These are phyloP conservation scores for Antheraea mylitta DNA, from an alignment of 1,140 invertebrate genomes.

Conservation along the genomic window DNA sequence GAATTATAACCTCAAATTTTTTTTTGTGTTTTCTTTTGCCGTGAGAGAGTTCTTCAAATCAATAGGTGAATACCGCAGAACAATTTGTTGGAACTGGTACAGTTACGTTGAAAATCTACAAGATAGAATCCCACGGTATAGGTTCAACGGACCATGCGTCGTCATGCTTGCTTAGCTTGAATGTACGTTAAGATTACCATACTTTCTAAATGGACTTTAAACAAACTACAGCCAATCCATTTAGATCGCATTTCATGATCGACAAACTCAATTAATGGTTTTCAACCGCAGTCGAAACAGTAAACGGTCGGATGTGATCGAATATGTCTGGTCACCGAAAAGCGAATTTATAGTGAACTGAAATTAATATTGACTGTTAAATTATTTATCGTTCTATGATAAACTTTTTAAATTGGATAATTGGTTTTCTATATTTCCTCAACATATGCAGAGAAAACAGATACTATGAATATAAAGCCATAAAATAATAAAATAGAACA, in stretches of 20 bases:
- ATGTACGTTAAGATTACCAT: constrained; percentile 41
- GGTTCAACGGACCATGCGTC: constrained; percentile 43
- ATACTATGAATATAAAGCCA: too few relatives aligned
- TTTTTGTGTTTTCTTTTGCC: too few relatives aligned
- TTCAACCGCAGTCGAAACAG: constrained; percentile 23
- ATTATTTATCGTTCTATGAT: too few relatives aligned
- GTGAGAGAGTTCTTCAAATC: background rate
- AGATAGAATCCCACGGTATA: constrained; percentile 52
- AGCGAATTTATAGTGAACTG: background rate
- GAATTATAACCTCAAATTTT: too few relatives aligned
- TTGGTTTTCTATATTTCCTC: too few relatives aligned
- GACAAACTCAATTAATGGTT: constrained; percentile 36
- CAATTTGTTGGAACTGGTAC: constrained; percentile 45
- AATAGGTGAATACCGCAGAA: constrained; percentile 27
- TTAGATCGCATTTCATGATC: constrained; percentile 33
- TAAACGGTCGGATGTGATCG: background rate
- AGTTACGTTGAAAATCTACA: constrained; percentile 53
- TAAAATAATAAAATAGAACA: too few relatives aligned
- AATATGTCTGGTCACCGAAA: background rate
- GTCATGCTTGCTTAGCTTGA: constrained; percentile 47
- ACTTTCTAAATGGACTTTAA: constrained; percentile 32
- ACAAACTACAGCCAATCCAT: constrained; percentile 28
- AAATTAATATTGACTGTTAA: background rate
- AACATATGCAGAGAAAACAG: too few relatives aligned
- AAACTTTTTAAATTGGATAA: too few relatives aligned